phyloP scores from a whole-genome alignment of 2,888 invertebrate species.

The Lacanobia wlatinum region DNA sequence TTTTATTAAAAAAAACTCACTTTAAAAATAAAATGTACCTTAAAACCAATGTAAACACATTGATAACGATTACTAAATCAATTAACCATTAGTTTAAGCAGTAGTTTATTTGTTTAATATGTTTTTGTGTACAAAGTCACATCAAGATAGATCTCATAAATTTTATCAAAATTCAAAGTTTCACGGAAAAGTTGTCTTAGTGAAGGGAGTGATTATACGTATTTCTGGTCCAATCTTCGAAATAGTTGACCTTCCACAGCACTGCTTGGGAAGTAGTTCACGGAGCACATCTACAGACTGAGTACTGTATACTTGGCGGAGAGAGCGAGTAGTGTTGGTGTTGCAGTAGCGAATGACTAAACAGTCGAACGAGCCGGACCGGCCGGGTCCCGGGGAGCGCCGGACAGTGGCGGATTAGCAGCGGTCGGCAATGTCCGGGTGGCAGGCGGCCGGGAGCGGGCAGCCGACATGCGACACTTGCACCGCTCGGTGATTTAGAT shows the following conservation, averaged over 20 bases:
- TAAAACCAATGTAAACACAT: too few species aligned
- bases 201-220: background rate
- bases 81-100: too few species aligned
- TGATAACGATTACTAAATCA: too few species aligned
- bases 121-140: too few species aligned
- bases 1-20: too few species aligned
- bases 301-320: background rate
- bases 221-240: background rate
- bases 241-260: background rate
- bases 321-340: background rate
- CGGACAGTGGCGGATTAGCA: background rate
- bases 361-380: background rate
- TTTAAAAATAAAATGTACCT: too few species aligned
- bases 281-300: too few species aligned
- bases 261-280: background rate
- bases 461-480: too few species aligned
- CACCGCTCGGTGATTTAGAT: background rate
- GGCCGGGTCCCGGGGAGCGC: background rate
- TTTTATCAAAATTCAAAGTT: too few species aligned
- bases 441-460: too few species aligned
- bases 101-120: too few species aligned
- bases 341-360: slow-evolving; percentile 13
- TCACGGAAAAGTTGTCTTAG: background rate
- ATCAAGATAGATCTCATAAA: too few species aligned
- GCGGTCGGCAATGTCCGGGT: background rate